Evolutionary conservation across 1,140 invertebrate species (phyloP).

Genomic region (Pseudomyrmex gracilis): DNA sequence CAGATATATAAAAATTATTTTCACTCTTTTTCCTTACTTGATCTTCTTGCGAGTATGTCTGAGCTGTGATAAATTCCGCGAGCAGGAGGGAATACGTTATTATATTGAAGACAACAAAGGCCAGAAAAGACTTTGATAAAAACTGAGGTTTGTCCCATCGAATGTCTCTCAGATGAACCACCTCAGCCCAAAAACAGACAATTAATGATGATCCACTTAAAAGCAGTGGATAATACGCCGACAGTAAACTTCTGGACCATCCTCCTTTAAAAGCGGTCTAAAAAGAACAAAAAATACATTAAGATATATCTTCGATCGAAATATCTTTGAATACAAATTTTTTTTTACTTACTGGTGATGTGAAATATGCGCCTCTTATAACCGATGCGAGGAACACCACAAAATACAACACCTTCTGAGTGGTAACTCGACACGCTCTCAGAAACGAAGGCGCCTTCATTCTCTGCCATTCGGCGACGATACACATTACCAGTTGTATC

Average conservation of each 20-base stretch:
- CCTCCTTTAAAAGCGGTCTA: slow-evolving; percentile 92
- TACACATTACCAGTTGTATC: slow-evolving; percentile 94
- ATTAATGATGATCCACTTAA: slow-evolving; percentile 96
- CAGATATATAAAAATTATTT: neutral
- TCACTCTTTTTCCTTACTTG: slow-evolving; percentile 47
- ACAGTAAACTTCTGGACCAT: slow-evolving; percentile 94
- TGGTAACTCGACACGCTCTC: slow-evolving; percentile 94
- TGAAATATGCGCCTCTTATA: slow-evolving; percentile 95
- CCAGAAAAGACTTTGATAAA: slow-evolving; percentile 96
- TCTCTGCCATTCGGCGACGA: slow-evolving; percentile 92
- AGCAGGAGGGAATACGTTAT: slow-evolving; percentile 94
- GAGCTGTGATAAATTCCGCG: slow-evolving; percentile 91
- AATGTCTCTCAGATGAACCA: slow-evolving; percentile 95
- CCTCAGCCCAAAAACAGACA: slow-evolving; percentile 98
- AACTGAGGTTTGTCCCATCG: slow-evolving; percentile 95
- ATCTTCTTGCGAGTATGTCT: slow-evolving; percentile 86
- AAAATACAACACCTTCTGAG: slow-evolving; percentile 96
- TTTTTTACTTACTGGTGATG: slow-evolving; percentile 91
- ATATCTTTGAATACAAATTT: neutral
- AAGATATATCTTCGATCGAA: neutral
- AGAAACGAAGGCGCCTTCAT: slow-evolving; percentile 93
- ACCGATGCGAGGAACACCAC: slow-evolving; percentile 94
- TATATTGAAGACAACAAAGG: slow-evolving; percentile 95
- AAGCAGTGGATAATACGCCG: slow-evolving; percentile 95
- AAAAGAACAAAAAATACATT: slow-evolving; percentile 68